Percentiles rank a stretch among this genome's conserved stretches.
Evolutionary conservation across 2,113 vertebrate genomes (phyloP).

Genomic region (Physeter macrocephalus): DNA sequence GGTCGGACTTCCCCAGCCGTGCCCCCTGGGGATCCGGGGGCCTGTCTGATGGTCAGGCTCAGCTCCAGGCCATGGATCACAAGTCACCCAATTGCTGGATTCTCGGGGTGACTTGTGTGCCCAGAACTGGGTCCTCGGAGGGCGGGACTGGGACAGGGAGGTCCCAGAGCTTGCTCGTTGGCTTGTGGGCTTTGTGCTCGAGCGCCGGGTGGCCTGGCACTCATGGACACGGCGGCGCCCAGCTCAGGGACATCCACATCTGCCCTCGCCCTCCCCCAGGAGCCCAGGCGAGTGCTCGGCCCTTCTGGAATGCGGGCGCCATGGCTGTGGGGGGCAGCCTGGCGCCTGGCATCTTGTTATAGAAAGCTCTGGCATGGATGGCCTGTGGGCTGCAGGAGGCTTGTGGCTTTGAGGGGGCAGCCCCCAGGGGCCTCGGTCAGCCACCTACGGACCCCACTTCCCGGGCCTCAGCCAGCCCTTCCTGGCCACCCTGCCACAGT

Average conservation of each 20-base stretch:
- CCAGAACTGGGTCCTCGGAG: background rate
- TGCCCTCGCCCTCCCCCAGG: background rate
- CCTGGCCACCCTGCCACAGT: background rate
- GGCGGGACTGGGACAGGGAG: background rate
- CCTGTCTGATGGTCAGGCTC: background rate
- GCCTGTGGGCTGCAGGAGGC: background rate
- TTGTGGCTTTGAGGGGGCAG: constrained; percentile 35
- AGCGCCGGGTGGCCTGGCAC: background rate
- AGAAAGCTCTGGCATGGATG: background rate
- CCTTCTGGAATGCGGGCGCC: constrained; percentile 36
- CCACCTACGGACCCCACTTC: background rate
- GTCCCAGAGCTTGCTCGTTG: background rate
- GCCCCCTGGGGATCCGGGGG: background rate
- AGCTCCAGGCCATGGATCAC: fast-evolving
- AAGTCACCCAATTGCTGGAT: fast-evolving
- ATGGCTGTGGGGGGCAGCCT: constrained; percentile 34
- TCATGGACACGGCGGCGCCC: background rate
- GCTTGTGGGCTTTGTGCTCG: background rate
- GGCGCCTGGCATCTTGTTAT: constrained; percentile 37
- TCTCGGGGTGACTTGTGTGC: fast-evolving
- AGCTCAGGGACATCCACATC: fast-evolving
- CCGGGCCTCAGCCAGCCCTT: background rate
- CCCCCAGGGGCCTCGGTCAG: background rate
- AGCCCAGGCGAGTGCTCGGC: background rate
- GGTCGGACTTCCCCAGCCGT: fast-evolving